phyloP scores from a whole-genome alignment of 2,888 invertebrate genomes.

The Eulithis testata region DNA sequence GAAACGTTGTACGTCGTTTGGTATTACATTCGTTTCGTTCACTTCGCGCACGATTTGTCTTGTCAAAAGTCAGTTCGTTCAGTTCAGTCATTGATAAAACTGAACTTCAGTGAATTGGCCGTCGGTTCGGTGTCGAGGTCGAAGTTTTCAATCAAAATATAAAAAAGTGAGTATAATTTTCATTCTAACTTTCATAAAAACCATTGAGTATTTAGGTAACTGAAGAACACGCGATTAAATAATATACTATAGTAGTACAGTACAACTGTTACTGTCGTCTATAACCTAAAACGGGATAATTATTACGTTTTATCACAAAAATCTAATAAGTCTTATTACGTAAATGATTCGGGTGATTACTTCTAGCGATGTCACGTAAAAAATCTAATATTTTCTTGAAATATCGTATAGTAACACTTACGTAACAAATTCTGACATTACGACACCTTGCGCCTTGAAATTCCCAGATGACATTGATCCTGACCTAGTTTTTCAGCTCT shows the following conservation, averaged over 20 bases:
- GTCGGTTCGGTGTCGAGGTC: slow-evolving; percentile 37
- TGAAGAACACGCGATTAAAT: slow-evolving; percentile 14
- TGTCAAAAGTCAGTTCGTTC: slow-evolving; percentile 23
- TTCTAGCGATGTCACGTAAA: neutral
- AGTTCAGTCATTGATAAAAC: slow-evolving; percentile 36
- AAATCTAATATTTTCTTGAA: slow-evolving; percentile 3
- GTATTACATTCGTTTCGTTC: no score
- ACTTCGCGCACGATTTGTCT: no score
- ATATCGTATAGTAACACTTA: slow-evolving; percentile 56
- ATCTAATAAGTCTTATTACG: slow-evolving; percentile 19
- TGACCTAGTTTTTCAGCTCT: slow-evolving; percentile 59
- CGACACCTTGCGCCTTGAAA: slow-evolving; percentile 70
- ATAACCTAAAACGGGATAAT: slow-evolving; percentile 29
- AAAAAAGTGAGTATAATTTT: slow-evolving; percentile 47
- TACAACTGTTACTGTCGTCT: slow-evolving; percentile 14
- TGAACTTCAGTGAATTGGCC: slow-evolving; percentile 45
- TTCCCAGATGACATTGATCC: slow-evolving; percentile 77
- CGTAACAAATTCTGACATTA: slow-evolving; percentile 71
- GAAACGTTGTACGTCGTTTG: no score
- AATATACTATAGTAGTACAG: neutral
- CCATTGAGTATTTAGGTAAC: neutral
- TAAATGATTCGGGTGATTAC: slow-evolving; percentile 10
- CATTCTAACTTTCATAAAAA: neutral
- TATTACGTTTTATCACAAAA: slow-evolving; percentile 11
- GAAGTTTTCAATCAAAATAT: slow-evolving; percentile 30